Conservation (phyloP, 2,888 invertebrate genomes). For the Belgica antarctica region DNA sequence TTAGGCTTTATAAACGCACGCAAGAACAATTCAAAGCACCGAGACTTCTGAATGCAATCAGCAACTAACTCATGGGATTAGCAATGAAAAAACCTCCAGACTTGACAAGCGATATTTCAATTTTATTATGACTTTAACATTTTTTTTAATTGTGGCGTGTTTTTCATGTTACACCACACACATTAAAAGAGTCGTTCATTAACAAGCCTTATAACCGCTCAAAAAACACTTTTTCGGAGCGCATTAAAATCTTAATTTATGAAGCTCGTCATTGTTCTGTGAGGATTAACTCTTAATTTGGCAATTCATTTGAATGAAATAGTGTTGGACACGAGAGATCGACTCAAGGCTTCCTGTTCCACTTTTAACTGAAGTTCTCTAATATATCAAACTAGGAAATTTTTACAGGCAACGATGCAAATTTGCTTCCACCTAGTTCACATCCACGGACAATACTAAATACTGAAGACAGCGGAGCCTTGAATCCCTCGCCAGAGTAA, state of each 20-base stretch:
- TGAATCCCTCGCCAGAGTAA: not conserved
- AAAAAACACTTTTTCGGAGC: conserved; percentile 31
- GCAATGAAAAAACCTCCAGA: not conserved
- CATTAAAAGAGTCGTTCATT: conserved; percentile 35
- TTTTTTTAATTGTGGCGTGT: conserved; percentile 31
- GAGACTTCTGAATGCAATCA: conserved; percentile 9
- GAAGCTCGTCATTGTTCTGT: conserved; percentile 27
- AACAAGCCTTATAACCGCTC: conserved; percentile 24
- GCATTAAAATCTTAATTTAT: conserved; percentile 40
- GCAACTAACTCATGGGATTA: conserved; percentile 21
- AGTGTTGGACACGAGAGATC: not conserved
- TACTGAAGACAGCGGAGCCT: not conserved
- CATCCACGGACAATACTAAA: not conserved
- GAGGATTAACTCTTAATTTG: conserved; percentile 29
- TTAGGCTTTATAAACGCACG: conserved; percentile 26
- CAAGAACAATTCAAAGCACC: conserved; percentile 18
- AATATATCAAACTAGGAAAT: not conserved
- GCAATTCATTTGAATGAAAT: conserved; percentile 40
- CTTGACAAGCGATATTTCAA: conserved; percentile 26
- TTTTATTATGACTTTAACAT: conserved; percentile 22
- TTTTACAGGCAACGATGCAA: not conserved
- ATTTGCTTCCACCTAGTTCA: not conserved
- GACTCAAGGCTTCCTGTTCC: not conserved
- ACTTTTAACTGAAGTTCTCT: not conserved
- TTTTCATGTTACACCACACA: conserved; percentile 20